Evolutionary conservation across 2,888 invertebrate genomes (phyloP).

Genomic region (Calameuta filiformis): DNA sequence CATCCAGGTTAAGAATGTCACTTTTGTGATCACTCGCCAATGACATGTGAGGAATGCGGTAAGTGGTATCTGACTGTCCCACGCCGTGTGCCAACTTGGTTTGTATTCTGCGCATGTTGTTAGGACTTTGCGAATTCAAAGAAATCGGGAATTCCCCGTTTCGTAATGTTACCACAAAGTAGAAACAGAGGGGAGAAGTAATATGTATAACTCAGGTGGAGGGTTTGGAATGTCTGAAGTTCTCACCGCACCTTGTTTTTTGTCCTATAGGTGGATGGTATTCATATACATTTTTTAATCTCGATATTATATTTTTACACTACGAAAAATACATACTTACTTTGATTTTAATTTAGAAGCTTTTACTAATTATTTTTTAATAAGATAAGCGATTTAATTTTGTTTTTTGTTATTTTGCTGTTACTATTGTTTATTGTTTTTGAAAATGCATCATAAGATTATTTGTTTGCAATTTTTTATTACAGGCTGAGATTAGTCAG

Average conservation of each 20-base stretch:
- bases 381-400: background rate
- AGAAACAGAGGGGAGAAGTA: background rate
- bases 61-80: constrained; percentile 31
- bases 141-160: background rate
- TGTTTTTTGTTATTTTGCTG: background rate
- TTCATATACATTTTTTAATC: background rate
- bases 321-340: background rate
- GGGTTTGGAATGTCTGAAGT: background rate
- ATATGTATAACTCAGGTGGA: background rate
- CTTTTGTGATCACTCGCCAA: constrained; percentile 50
- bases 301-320: background rate
- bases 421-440: background rate
- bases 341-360: background rate
- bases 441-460: background rate
- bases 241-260: constrained; percentile 2
- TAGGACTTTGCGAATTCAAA: background rate
- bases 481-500: constrained; percentile 29
- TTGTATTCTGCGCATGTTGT: background rate
- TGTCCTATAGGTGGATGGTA: background rate
- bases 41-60: constrained; percentile 59
- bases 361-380: background rate
- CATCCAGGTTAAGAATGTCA: constrained; percentile 53
- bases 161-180: background rate
- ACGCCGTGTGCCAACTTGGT: background rate
- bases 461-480: background rate